phyloP scores from a whole-genome alignment of 2,888 invertebrate species.

The Pasiphila rectangulata region DNA sequence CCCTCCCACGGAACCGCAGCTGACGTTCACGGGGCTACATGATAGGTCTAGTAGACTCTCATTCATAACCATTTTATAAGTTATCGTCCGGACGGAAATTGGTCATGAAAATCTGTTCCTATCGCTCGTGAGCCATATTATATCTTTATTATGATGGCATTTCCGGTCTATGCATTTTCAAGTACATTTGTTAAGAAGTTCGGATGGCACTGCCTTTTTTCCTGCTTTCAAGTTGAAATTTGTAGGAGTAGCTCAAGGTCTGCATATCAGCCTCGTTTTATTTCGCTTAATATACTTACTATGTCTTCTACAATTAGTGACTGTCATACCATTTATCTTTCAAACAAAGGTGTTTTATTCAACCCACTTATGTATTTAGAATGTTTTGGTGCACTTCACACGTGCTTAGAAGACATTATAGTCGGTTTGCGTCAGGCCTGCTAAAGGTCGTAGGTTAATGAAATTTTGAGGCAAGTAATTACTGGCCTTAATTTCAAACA shows the following conservation, averaged over 20 bases:
- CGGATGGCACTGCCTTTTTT: not conserved
- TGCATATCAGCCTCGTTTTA: slow-evolving; percentile 4
- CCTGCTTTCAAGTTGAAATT: slow-evolving; percentile 1
- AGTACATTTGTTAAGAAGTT: not conserved
- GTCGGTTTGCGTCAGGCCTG: slow-evolving; percentile 22
- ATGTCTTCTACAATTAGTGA: slow-evolving; percentile 8
- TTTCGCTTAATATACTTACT: not conserved
- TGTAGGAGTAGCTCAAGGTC: slow-evolving; percentile 20
- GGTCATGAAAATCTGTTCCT: too few relatives aligned
- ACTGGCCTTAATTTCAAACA: slow-evolving; percentile 13
- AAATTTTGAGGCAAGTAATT: slow-evolving; percentile 22
- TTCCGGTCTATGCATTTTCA: not conserved
- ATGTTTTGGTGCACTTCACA: slow-evolving; percentile 15
- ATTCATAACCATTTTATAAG: too few relatives aligned
- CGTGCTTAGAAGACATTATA: slow-evolving; percentile 20
- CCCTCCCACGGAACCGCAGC: too few relatives aligned
- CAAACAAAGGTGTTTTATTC: slow-evolving; percentile 9
- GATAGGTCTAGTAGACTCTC: too few relatives aligned
- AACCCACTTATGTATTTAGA: slow-evolving; percentile 11
- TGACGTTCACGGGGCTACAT: too few relatives aligned
- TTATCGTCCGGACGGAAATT: too few relatives aligned
- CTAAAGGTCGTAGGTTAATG: slow-evolving; percentile 25
- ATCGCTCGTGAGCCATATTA: too few relatives aligned
- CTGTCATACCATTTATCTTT: slow-evolving; percentile 8
- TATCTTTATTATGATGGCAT: too few relatives aligned